Evolutionary conservation across 2,113 vertebrate genomes (phyloP).

Genomic region (Calyptomena viridis): DNA sequence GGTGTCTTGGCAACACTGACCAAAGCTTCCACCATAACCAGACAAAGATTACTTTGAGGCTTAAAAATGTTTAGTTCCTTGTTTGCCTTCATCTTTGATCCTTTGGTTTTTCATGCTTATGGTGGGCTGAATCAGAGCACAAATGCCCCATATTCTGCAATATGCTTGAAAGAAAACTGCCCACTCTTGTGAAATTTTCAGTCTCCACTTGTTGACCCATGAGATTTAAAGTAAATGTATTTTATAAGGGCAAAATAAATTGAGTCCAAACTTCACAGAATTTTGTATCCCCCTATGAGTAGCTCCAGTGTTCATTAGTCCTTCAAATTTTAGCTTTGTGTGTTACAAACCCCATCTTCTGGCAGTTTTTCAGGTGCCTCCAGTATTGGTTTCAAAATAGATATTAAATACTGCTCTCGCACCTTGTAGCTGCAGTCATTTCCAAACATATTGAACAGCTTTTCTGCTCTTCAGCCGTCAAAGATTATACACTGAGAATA

Average conservation of each 20-base stretch:
- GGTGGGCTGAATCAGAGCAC: not conserved
- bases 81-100: not conserved
- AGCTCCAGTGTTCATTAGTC: not conserved
- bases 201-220: not conserved
- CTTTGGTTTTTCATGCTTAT: not conserved
- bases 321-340: conserved; percentile 21
- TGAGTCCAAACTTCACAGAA: not conserved
- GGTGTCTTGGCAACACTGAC: not conserved
- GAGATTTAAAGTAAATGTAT: not conserved
- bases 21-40: not conserved
- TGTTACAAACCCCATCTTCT: conserved; percentile 55
- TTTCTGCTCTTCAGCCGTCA: conserved; percentile 39
- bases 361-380: conserved; percentile 31
- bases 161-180: not conserved
- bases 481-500: conserved; percentile 58
- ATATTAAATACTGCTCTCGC: conserved; percentile 19
- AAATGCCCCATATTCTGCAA: not conserved
- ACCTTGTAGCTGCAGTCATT: conserved; percentile 27
- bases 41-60: not conserved
- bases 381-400: conserved; percentile 27
- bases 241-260: conserved; percentile 18
- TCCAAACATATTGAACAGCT: conserved; percentile 10
- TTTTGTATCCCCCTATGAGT: not conserved
- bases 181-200: not conserved
- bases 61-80: not conserved